A percentile compares a stretch with the other conserved stretches of the same genome.
phyloP scores from a whole-genome alignment of 2,797 vertebrate species.

The Sciurus vulgaris region DNA sequence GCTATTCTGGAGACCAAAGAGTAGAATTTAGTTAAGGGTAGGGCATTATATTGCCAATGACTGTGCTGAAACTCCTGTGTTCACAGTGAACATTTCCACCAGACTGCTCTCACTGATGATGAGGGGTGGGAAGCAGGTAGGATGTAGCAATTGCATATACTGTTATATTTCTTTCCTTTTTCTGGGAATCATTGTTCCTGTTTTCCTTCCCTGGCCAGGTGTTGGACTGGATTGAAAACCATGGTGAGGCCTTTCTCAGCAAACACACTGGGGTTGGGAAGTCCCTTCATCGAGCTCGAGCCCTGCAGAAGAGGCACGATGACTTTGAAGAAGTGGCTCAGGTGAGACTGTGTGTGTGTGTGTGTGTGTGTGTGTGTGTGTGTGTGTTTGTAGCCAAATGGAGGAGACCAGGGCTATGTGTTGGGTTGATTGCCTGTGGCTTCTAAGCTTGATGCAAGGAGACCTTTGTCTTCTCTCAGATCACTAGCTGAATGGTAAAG shows the following conservation, averaged over 20 bases:
- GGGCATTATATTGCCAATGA: neutral
- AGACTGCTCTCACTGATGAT: neutral
- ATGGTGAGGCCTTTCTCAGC: constrained; percentile 97
- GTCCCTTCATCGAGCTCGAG: constrained; percentile 95
- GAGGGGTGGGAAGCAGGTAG: neutral
- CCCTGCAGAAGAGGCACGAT: constrained; percentile 97
- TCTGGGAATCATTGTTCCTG: constrained; percentile 58
- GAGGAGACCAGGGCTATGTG: neutral
- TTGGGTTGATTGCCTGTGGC: neutral
- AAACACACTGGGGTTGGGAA: constrained; percentile 98
- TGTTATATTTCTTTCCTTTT: constrained; percentile 19
- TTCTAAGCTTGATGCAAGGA: neutral
- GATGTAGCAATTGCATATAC: neutral
- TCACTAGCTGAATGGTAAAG: neutral
- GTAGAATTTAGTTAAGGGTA: constrained; percentile 10
- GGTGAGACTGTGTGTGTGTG: constrained; percentile 86
- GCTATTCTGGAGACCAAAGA: constrained; percentile 29
- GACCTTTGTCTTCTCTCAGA: neutral
- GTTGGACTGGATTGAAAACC: constrained; percentile 99
- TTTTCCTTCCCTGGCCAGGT: constrained; percentile 89
- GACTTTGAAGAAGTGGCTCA: constrained; percentile 98
- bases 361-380: neutral
- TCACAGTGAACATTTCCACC: neutral
- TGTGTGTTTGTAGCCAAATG: neutral
- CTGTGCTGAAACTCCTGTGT: neutral